Percentiles rank a stretch among this genome's conserved stretches.
These are phyloP conservation scores for Bradypodion ventrale DNA, from an alignment of 2,797 vertebrate species.

Conservation along the genomic window DNA sequence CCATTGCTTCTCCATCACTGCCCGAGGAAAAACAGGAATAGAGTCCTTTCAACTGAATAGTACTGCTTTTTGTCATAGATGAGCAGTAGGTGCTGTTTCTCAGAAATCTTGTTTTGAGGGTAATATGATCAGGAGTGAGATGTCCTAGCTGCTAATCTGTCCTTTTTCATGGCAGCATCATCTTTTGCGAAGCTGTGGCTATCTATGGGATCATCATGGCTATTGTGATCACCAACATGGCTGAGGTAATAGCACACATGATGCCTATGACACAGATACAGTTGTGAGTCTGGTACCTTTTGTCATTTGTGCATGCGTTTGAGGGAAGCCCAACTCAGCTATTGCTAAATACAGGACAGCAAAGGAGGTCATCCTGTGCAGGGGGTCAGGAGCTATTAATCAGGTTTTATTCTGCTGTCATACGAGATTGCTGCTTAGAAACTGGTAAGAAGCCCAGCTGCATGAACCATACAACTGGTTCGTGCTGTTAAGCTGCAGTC, in stretches of 20 bases:
- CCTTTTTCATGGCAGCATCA: slow-evolving; percentile 83
- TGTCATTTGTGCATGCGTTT: neutral
- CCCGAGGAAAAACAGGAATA: neutral
- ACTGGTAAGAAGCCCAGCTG: neutral
- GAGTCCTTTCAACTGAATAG: neutral
- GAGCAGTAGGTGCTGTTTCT: neutral
- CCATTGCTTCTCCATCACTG: too few relatives aligned
- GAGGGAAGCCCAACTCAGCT: neutral
- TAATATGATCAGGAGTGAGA: neutral
- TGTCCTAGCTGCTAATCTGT: slow-evolving; percentile 13
- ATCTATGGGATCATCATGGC: slow-evolving; percentile 99
- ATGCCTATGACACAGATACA: neutral
- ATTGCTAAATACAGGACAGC: neutral
- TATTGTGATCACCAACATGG: slow-evolving; percentile 98
- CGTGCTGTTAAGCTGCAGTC: neutral
- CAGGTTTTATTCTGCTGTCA: too few relatives aligned
- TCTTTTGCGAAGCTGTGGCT: slow-evolving; percentile 98
- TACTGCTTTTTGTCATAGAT: neutral
- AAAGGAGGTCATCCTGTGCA: neutral
- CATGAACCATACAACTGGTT: neutral
- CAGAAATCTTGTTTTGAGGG: neutral
- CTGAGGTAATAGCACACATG: slow-evolving; percentile 82
- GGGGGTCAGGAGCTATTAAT: neutral
- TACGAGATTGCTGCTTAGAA: too few relatives aligned
- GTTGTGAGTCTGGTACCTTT: neutral